A percentile compares a stretch with the other conserved stretches of the same genome.
Evolutionary conservation across 2,888 invertebrate species (phyloP).

Genomic region (Kryphioiulus occultus): DNA sequence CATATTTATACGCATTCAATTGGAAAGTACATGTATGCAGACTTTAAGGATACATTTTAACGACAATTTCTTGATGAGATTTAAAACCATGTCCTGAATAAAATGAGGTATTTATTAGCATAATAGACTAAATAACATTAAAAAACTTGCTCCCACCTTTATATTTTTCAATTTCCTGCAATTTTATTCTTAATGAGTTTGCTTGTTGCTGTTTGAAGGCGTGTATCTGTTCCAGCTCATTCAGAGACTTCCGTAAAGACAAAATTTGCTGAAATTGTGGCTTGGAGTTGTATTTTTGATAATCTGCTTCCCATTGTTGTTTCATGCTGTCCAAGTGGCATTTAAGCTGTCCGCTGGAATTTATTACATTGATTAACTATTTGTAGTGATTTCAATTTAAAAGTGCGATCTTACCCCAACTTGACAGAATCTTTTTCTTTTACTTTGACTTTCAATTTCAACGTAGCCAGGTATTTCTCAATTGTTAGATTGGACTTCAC

Average conservation of each 20-base stretch:
- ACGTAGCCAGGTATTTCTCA: background rate
- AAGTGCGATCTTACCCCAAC: background rate
- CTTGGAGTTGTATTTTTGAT: background rate
- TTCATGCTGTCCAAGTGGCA: background rate
- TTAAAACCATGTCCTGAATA: background rate
- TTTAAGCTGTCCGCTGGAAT: background rate
- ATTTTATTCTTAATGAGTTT: background rate
- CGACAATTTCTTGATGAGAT: background rate
- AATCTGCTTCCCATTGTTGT: background rate
- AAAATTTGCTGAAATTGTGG: background rate
- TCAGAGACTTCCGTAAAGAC: background rate
- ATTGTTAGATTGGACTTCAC: background rate
- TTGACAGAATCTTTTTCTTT: background rate
- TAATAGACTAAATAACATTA: background rate
- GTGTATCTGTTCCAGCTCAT: background rate
- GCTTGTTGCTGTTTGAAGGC: background rate
- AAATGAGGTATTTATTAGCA: background rate
- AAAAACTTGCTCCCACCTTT: background rate
- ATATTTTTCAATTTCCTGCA: background rate
- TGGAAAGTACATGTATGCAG: too few species aligned
- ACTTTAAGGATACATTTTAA: background rate
- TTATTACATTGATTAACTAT: background rate
- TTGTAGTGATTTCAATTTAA: too few species aligned
- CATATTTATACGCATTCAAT: too few species aligned
- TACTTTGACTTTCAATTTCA: constrained; percentile 3